A percentile compares a stretch with the other conserved stretches of the same genome.
Conservation (phyloP, 2,888 invertebrate genomes). For the Ophion ventricosus region DNA sequence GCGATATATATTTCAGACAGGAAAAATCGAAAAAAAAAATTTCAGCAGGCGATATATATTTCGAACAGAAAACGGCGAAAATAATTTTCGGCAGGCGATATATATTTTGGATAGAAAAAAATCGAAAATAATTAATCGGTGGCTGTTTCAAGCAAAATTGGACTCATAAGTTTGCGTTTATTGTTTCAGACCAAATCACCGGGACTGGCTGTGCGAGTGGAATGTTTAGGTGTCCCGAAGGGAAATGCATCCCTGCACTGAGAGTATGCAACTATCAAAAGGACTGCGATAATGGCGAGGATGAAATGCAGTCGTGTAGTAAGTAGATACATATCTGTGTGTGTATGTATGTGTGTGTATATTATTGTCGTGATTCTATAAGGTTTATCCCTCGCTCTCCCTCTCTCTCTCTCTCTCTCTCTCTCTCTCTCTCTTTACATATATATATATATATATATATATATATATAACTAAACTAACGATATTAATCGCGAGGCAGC, state of each 20-base stretch:
- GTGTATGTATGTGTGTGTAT: neutral
- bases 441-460: neutral
- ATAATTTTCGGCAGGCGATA: too few species aligned
- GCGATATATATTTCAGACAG: too few species aligned
- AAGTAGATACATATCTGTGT: constrained; percentile 84
- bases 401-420: neutral
- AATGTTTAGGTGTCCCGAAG: constrained; percentile 93
- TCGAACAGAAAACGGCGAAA: too few species aligned
- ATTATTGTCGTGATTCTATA: constrained; percentile 16
- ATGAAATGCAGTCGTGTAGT: constrained; percentile 96
- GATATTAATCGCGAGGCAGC: constrained; percentile 50
- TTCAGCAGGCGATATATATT: too few species aligned
- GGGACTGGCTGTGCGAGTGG: constrained; percentile 86
- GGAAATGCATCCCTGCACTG: constrained; percentile 93
- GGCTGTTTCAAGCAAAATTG: neutral
- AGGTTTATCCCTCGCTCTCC: neutral
- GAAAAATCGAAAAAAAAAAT: too few species aligned
- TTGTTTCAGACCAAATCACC: constrained; percentile 73
- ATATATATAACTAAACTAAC: constrained; percentile 27
- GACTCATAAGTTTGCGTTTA: neutral
- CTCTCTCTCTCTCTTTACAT: too few species aligned
- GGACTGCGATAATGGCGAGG: constrained; percentile 96
- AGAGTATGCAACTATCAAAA: constrained; percentile 97
- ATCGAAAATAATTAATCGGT: neutral
- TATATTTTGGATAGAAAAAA: neutral